A percentile compares a stretch with the other conserved stretches of the same genome.
Evolutionary conservation across 2,113 vertebrate genomes (phyloP).

Genomic region (Bungarus multicinctus): DNA sequence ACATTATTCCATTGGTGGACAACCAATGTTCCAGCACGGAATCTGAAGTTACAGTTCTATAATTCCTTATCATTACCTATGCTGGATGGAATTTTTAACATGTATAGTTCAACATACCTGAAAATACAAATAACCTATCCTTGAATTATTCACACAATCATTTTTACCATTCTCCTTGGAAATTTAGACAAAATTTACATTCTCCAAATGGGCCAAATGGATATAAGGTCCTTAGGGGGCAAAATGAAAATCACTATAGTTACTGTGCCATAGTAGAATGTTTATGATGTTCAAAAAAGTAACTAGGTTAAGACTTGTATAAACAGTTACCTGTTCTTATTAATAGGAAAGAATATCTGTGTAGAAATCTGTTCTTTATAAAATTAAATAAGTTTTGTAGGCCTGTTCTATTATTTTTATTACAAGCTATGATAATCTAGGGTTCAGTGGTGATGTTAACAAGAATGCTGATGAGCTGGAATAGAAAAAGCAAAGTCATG

Average conservation of each 20-base stretch:
- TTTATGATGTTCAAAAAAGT: constrained; percentile 16
- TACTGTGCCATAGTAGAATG: constrained; percentile 3
- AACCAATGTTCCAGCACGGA: neutral
- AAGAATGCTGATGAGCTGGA: neutral
- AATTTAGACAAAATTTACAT: neutral
- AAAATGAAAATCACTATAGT: neutral
- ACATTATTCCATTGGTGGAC: neutral
- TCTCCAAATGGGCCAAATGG: neutral
- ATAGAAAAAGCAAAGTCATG: neutral
- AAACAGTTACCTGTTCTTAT: neutral
- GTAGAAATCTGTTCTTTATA: neutral
- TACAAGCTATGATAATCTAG: neutral
- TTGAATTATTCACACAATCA: neutral
- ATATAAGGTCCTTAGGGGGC: neutral
- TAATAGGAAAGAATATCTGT: neutral
- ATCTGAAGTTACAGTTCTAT: neutral
- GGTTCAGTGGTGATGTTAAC: neutral
- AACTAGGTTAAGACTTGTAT: neutral
- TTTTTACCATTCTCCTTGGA: neutral
- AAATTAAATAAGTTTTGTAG: neutral
- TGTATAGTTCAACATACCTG: neutral
- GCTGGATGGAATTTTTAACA: neutral
- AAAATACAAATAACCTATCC: neutral
- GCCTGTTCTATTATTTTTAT: neutral
- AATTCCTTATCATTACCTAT: neutral